Conservation (phyloP, 2,888 invertebrate genomes). For the Spatulosminthurus flaviceps region DNA sequence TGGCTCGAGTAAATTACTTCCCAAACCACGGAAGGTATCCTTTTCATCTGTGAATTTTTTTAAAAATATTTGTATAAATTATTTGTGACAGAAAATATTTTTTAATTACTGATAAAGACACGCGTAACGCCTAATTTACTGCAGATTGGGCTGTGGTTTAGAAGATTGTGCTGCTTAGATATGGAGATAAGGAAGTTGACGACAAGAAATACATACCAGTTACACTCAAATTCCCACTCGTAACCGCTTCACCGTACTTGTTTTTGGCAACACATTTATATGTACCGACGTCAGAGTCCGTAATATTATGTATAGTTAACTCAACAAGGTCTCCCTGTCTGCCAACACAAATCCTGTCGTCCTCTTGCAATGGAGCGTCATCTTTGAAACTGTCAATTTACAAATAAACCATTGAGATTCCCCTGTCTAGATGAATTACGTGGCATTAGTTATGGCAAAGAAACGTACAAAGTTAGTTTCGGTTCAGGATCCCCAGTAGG, state of each 20-base stretch:
- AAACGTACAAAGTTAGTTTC: slow-evolving; percentile 84
- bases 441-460: not conserved
- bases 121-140: not conserved
- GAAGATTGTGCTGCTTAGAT: not conserved
- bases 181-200: not conserved
- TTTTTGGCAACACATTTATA: slow-evolving; percentile 88
- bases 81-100: too few species aligned
- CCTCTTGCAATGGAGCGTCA: slow-evolving; percentile 75
- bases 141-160: not conserved
- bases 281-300: slow-evolving; percentile 78
- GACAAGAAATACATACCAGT: slow-evolving; percentile 70
- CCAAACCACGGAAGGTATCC: slow-evolving; percentile 80
- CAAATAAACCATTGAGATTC: not conserved
- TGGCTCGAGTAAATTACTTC: slow-evolving; percentile 73
- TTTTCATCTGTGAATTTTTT: slow-evolving; percentile 75
- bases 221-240: slow-evolving; percentile 72
- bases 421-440: not conserved
- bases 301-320: slow-evolving; percentile 83
- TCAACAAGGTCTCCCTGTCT: slow-evolving; percentile 73
- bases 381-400: slow-evolving; percentile 78
- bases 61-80: too few species aligned
- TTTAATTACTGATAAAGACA: not conserved
- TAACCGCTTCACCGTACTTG: slow-evolving; percentile 77
- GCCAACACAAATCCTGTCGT: slow-evolving; percentile 76
- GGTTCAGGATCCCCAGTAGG: slow-evolving; percentile 90